Evolutionary conservation across 1,140 invertebrate genomes (phyloP), one percentile per base, ranked within the genome.

Genomic region (Wasmannia auropunctata): DNA sequence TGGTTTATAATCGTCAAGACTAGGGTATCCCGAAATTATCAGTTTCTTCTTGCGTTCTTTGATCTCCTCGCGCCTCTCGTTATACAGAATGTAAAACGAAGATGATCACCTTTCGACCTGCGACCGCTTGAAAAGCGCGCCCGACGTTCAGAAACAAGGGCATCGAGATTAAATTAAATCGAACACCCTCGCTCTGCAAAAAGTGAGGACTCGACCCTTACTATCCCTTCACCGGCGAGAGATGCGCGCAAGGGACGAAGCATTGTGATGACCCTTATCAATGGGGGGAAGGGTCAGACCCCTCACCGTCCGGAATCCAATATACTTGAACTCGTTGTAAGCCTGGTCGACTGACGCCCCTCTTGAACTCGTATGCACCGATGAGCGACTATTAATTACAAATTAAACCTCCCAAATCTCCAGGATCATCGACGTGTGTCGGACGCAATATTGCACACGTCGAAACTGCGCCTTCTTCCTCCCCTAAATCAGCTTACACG

Each of bases 191-290:
- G 63, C 28, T 60, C 62, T 85, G 51, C 79, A 83, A 87, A 88
- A 91, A 85, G 79, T 58, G 46, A 86, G 65, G 58, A 84, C 11
- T 62, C 79, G 58, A 87, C 86, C 91, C 90, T 86, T 86, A 70
- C 69, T 60, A 76, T 89, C 67, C 86, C 91, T 75, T 87, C 84
- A n/a, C 63, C 58, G 67, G 37, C 74, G 87, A 72, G 80, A 87
- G 88, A 62, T 91, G 86, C 75, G 90, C 89, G 85, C 87, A 89
- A 88, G 85, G 85, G 77, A 58, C 67, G 79, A n/a, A 90, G 86
- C 88, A 94, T 91, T 90, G 91, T 90, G 91, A 92, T 93, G 92
- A 94, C 93, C 93, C 93, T 92, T 92, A 93, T 93, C 92, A 89
- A 93, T 92, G 84, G 91, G 90, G 91, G 51, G 67, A 83, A 83